Conservation (phyloP, 2,113 vertebrate species). For the Thinocorus orbignyianus region DNA sequence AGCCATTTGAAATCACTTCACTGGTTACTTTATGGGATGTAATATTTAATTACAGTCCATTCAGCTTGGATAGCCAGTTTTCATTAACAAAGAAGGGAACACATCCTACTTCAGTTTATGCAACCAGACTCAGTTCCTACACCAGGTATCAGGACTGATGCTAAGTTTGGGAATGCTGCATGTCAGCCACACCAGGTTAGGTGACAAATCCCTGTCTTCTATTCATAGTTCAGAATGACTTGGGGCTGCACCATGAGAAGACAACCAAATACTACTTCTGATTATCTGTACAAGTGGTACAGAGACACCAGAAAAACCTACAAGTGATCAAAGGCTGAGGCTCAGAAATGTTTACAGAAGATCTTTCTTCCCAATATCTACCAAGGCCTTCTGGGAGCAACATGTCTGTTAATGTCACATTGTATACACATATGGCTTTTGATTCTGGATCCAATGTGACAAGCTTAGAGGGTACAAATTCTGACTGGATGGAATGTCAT, state of each 20-base stretch:
- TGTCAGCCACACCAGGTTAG: background rate
- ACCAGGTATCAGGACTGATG: background rate
- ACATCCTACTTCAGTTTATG: background rate
- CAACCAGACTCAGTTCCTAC: background rate
- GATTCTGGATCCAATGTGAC: background rate
- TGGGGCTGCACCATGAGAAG: background rate
- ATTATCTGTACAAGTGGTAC: background rate
- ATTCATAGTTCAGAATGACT: rapidly evolving
- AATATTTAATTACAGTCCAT: background rate
- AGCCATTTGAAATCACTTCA: background rate
- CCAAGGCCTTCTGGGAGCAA: background rate
- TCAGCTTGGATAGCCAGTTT: background rate
- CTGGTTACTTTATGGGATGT: background rate
- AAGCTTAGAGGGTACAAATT: rapidly evolving
- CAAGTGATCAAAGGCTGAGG: too few species aligned
- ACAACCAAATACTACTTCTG: background rate
- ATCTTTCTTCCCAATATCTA: background rate
- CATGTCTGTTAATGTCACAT: rapidly evolving
- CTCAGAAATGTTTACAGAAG: background rate
- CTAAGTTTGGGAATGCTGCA: background rate
- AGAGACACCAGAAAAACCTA: background rate
- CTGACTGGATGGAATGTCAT: background rate
- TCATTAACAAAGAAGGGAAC: background rate
- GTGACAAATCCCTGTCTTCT: background rate
- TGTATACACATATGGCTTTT: background rate